Conservation (phyloP, 2,888 invertebrate genomes). For the Sphecodes monilicornis region DNA sequence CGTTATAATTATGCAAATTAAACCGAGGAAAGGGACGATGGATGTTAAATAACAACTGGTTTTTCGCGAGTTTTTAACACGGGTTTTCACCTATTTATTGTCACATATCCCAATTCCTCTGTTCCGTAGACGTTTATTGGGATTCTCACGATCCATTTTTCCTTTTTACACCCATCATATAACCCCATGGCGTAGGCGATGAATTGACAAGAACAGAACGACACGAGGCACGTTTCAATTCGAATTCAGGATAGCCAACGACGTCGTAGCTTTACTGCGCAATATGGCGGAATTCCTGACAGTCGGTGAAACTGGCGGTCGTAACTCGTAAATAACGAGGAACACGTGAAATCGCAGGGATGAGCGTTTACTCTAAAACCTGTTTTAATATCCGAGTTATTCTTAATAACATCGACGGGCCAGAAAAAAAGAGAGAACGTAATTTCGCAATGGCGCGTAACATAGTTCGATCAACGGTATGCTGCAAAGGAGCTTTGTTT, state of each 20-base stretch:
- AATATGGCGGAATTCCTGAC: slow-evolving; percentile 61
- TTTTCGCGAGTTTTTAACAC: neutral
- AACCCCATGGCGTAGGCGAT: slow-evolving; percentile 47
- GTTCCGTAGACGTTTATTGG: slow-evolving; percentile 34
- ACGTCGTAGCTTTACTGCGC: slow-evolving; percentile 54
- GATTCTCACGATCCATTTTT: slow-evolving; percentile 43
- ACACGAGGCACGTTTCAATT: slow-evolving; percentile 63
- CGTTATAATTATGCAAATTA: neutral
- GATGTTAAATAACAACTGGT: neutral
- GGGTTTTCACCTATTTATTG: slow-evolving; percentile 28
- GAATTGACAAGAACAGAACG: slow-evolving; percentile 56
- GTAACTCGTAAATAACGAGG: slow-evolving; percentile 69
- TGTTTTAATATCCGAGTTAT: slow-evolving; percentile 59
- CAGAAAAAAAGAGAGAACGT: slow-evolving; percentile 75
- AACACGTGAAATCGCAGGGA: slow-evolving; percentile 72
- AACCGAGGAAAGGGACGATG: neutral
- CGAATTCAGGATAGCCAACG: slow-evolving; percentile 61
- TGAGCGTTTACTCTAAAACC: slow-evolving; percentile 58
- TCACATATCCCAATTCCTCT: slow-evolving; percentile 21
- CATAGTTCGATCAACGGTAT: slow-evolving; percentile 69
- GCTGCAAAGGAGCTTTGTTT: slow-evolving; percentile 49
- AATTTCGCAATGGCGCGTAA: slow-evolving; percentile 76
- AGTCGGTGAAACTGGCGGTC: slow-evolving; percentile 60
- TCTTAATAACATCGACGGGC: slow-evolving; percentile 77
- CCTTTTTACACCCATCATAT: slow-evolving; percentile 54